Conservation (phyloP, 2,888 invertebrate species). For the Lepidocyrtoides sp. region DNA sequence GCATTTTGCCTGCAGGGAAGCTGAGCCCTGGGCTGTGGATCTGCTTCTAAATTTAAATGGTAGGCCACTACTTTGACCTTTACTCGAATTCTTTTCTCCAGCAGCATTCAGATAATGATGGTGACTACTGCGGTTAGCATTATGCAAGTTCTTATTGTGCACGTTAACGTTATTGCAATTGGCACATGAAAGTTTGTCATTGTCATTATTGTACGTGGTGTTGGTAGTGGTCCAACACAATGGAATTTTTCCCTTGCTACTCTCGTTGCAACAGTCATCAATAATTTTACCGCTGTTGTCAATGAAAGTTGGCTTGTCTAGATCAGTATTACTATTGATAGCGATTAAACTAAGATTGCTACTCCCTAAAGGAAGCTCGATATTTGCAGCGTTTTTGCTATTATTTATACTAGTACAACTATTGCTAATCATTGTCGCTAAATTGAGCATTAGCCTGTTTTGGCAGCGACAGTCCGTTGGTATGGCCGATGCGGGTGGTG, state of each 20-base stretch:
- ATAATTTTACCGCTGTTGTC: neutral
- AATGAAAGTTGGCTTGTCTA: neutral
- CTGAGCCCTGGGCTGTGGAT: constrained; percentile 38
- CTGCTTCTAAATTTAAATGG: constrained; percentile 22
- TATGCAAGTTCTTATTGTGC: constrained; percentile 46
- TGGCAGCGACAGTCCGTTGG: neutral
- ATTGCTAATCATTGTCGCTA: constrained; percentile 24
- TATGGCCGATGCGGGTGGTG: neutral
- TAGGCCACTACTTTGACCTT: constrained; percentile 18
- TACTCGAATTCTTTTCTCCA: neutral
- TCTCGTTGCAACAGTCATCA: neutral
- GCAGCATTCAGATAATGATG: neutral
- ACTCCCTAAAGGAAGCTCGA: neutral
- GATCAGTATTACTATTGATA: neutral
- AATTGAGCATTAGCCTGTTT: constrained; percentile 37
- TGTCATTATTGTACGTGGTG: neutral
- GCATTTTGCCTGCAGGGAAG: neutral
- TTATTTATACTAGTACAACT: neutral
- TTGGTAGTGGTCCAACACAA: constrained; percentile 39
- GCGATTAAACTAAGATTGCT: constrained; percentile 46
- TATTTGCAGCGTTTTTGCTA: neutral
- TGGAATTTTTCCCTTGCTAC: constrained; percentile 41
- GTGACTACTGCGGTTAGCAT: neutral
- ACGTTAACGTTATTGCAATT: constrained; percentile 21
- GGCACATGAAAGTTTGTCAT: neutral